phyloP scores from a whole-genome alignment of 1,140 invertebrate genomes.

The Drosophila nannoptera region DNA sequence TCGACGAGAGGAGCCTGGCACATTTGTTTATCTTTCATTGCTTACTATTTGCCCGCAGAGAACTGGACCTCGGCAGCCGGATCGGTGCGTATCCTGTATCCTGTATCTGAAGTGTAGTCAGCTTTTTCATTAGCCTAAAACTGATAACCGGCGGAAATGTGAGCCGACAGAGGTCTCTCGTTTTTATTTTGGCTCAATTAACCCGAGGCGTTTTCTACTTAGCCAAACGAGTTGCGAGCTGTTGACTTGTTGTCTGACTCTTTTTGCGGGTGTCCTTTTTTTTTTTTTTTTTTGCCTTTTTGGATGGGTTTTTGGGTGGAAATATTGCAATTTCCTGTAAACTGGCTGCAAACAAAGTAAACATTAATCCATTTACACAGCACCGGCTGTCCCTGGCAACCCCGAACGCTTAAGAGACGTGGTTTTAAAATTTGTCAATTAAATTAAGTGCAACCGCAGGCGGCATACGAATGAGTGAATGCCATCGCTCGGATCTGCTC shows the following conservation, averaged over 20 bases:
- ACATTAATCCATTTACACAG: constrained; percentile 76
- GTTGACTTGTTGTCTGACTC: constrained; percentile 72
- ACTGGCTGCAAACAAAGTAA: constrained; percentile 66
- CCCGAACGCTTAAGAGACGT: constrained; percentile 61
- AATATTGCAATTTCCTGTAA: constrained; percentile 74
- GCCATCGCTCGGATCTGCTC: constrained; percentile 21
- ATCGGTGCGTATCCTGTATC: too few species aligned
- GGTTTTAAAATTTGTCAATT: constrained; percentile 78
- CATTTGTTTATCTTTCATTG: constrained; percentile 71
- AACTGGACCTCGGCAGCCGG: constrained; percentile 18
- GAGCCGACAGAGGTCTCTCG: constrained; percentile 40
- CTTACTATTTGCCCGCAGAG: constrained; percentile 50
- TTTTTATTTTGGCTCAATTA: constrained; percentile 60
- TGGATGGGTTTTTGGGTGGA: constrained; percentile 53
- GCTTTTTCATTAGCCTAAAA: constrained; percentile 48
- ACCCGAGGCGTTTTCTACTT: constrained; percentile 61
- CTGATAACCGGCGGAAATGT: constrained; percentile 53
- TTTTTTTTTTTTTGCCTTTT: not conserved
- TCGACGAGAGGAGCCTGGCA: constrained; percentile 7
- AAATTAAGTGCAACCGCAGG: constrained; percentile 78
- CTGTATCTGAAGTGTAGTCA: not conserved
- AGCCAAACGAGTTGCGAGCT: constrained; percentile 62
- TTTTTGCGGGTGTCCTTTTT: not conserved
- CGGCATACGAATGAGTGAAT: constrained; percentile 69
- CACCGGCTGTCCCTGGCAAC: constrained; percentile 22